Conservation (phyloP, 2,113 vertebrate genomes). For the Murina feae region DNA sequence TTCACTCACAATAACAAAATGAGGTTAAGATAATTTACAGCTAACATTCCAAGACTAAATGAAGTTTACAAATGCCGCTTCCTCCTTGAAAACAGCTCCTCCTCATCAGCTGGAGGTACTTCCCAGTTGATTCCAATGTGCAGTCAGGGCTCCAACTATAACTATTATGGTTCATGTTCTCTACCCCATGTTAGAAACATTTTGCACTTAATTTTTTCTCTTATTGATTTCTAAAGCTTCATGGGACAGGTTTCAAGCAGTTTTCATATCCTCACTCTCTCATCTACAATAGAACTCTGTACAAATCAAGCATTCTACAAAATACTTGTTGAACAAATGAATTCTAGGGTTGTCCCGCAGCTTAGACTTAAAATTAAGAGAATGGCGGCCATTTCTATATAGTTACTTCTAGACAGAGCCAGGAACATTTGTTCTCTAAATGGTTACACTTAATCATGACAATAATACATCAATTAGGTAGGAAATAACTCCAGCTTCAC, state of each 20-base stretch:
- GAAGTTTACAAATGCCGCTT: background rate
- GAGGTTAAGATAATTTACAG: background rate
- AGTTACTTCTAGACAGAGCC: background rate
- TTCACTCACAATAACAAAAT: background rate
- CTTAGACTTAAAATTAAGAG: background rate
- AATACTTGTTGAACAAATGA: background rate
- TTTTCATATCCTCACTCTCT: background rate
- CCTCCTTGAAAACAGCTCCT: background rate
- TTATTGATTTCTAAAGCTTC: background rate
- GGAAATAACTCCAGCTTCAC: conserved; percentile 16
- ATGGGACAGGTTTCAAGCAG: background rate
- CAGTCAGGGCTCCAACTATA: too few species aligned
- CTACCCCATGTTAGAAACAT: background rate
- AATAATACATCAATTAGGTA: background rate
- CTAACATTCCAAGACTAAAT: background rate
- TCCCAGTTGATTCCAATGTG: background rate
- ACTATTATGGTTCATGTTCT: background rate
- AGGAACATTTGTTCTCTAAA: conserved; percentile 10
- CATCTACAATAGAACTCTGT: background rate
- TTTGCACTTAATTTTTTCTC: background rate
- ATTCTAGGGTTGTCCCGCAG: background rate
- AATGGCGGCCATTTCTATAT: background rate
- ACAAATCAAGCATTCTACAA: background rate
- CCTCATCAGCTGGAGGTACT: background rate
- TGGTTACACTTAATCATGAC: background rate